Base-by-base conservation (phyloP, 2,113 vertebrate genomes). In the Oriolus oriolus region DNA sequence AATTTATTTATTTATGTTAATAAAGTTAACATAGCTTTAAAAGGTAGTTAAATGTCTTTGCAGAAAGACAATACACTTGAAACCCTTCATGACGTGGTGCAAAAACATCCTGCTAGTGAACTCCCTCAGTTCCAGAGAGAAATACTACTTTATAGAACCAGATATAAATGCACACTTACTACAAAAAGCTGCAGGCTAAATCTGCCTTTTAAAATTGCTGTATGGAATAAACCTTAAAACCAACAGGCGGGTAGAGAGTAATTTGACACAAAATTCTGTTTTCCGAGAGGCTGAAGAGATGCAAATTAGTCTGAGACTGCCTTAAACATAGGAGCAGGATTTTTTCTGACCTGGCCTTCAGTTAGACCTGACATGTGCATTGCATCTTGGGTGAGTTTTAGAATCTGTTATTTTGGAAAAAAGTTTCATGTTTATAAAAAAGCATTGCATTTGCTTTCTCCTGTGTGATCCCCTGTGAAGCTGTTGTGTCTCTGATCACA, bases 1-100 rank as follows among this genome's bases (percentile, higher is more conserved):
- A 90, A 94, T 71, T n/a, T n/a, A n/a, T n/a, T n/a, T 45, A 59
- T 50, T 91, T 53, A 84, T 61, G 24, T n/a, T n/a, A 27, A 60
- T 59, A 54, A 64, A 91, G 61, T 45, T 83, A 74, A 65, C 18
- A 24, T 52, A 95, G 91, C 82, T 96, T 96, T 95, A 94, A 89
- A 79, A 70, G 47, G 13, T 85, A 66, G 33, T 56, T 53, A 45
- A 7, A 61, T 79, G 59, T 76, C 50, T 83, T 84, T 83, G 82
- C 44, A 77, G 57, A 59, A 69, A 31, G 45, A 47, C 16, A 59
- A 1, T 13, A n/a, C 26, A 28, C 65, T 89, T 84, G 53, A 91
- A 85, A 89, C 35, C 33, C 52, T 89, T 90, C 33, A n/a, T 42
- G n/a, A 53, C 5, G 5, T 65, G 47, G 70, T 85, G 44, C 37